Evolutionary conservation across 2,113 vertebrate genomes (phyloP).

Genomic region (Colius striatus): DNA sequence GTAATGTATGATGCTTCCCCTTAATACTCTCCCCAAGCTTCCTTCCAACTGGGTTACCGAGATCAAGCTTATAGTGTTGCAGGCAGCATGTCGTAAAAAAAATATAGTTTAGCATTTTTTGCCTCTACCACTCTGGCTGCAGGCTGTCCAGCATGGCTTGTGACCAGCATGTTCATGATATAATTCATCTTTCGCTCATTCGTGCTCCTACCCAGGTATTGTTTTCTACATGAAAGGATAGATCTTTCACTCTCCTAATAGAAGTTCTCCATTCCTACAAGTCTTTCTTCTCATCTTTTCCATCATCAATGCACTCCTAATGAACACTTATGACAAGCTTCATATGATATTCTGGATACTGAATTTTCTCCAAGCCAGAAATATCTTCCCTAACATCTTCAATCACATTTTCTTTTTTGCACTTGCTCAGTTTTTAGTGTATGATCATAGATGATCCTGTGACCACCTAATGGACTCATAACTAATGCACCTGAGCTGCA

Average conservation of each 20-base stretch:
- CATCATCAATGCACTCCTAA: neutral
- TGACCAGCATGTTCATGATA: neutral
- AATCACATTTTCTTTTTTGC: neutral
- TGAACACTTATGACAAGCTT: neutral
- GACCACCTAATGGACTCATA: neutral
- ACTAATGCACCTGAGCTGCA: rapidly evolving
- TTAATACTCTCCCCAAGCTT: neutral
- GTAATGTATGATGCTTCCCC: neutral
- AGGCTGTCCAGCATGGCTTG: neutral
- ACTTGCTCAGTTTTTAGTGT: neutral
- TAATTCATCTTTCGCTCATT: neutral
- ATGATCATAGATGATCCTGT: neutral
- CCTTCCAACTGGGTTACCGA: neutral
- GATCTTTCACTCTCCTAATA: neutral
- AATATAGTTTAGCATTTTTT: neutral
- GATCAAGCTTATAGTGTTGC: neutral
- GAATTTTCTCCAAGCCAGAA: neutral
- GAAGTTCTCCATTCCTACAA: neutral
- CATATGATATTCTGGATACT: rapidly evolving
- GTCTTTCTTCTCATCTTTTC: neutral
- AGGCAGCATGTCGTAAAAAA: neutral
- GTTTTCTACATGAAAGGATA: neutral
- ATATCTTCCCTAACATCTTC: neutral
- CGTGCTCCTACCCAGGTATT: neutral
- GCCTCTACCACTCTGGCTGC: neutral